A percentile compares a stretch with the other conserved stretches of the same genome.
Conservation (phyloP, 92 coral and sea anemone genomes). For the Parazoanthus atlanticus region DNA sequence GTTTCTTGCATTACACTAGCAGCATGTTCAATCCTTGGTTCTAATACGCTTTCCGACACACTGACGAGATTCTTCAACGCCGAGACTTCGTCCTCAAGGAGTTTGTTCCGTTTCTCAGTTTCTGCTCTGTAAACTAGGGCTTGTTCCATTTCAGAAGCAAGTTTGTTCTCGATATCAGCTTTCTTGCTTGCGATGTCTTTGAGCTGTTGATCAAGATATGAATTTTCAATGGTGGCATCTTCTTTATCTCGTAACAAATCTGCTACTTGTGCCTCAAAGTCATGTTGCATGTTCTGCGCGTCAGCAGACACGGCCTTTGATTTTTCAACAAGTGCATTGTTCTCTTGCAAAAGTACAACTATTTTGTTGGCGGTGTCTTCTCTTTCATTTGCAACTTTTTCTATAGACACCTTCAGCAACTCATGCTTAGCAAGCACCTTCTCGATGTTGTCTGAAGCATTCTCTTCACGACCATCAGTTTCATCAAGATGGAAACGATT, state of each 20-base stretch:
- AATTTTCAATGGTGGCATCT: background rate
- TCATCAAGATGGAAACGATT: background rate
- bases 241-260: slow-evolving; percentile 18
- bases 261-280: slow-evolving; percentile 10
- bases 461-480: slow-evolving; percentile 13
- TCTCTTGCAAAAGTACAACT: slow-evolving; percentile 1
- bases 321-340: slow-evolving; percentile 12
- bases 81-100: slow-evolving; percentile 1
- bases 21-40: slow-evolving; percentile 30
- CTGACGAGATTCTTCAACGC: background rate
- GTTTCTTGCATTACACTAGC: slow-evolving; percentile 22
- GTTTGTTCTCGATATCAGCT: slow-evolving; percentile 9
- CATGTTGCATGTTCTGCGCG: background rate
- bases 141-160: slow-evolving; percentile 24
- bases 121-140: background rate
- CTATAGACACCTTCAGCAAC: slow-evolving; percentile 2
- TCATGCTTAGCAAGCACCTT: background rate
- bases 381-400: background rate
- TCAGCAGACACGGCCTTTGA: background rate
- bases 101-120: slow-evolving; percentile 9
- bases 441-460: background rate
- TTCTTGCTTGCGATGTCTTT: slow-evolving; percentile 9
- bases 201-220: slow-evolving; percentile 15
- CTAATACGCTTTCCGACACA: background rate
- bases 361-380: background rate